A percentile compares a stretch with the other conserved stretches of the same genome.
These are phyloP conservation scores for Falco rusticolus DNA, from an alignment of 2,797 vertebrate genomes.

Conservation along the genomic window DNA sequence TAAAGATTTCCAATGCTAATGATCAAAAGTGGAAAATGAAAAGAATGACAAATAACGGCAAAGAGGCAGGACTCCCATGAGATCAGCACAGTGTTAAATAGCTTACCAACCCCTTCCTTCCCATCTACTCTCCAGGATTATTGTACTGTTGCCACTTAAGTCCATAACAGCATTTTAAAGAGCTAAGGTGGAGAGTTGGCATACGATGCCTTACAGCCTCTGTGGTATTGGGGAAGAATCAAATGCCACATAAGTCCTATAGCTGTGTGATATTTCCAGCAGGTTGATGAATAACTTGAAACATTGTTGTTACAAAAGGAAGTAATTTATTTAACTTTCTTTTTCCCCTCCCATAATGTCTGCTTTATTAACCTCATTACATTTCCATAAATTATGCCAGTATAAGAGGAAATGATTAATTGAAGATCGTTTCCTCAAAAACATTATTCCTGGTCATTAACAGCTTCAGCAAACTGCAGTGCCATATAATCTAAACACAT, in stretches of 20 bases:
- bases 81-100: neutral
- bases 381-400: constrained; percentile 81
- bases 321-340: constrained; percentile 81
- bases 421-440: constrained; percentile 81
- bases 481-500: constrained; percentile 68
- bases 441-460: constrained; percentile 79
- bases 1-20: neutral
- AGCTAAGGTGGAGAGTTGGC: constrained; percentile 70
- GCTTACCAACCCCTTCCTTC: constrained; percentile 27
- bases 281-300: constrained; percentile 79
- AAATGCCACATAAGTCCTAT: constrained; percentile 69
- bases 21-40: neutral
- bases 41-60: neutral
- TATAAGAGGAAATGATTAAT: constrained; percentile 81
- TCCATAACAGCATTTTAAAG: constrained; percentile 60
- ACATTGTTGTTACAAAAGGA: constrained; percentile 79
- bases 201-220: constrained; percentile 66
- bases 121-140: neutral
- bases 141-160: constrained; percentile 39
- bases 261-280: constrained; percentile 75
- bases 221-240: constrained; percentile 67
- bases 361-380: constrained; percentile 77
- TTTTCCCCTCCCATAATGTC: constrained; percentile 56
- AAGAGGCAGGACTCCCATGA: constrained; percentile 9
- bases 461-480: constrained; percentile 69